These are phyloP conservation scores for Lucifuga dentata DNA, from an alignment of 2,113 vertebrate species.

Conservation along the genomic window DNA sequence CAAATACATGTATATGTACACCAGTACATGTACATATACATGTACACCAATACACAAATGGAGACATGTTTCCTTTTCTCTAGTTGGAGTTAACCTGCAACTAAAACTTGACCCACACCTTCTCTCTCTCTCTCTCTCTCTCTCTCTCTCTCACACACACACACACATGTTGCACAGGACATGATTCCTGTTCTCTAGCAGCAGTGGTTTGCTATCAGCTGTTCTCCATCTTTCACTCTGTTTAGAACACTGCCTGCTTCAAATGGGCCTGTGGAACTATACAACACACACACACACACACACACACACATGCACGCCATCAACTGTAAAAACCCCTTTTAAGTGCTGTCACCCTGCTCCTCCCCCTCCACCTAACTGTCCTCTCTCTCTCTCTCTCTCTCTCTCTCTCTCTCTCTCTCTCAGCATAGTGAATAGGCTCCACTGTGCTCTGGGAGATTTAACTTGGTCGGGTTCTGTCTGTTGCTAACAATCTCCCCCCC, in stretches of 20 bases:
- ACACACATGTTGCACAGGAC: constrained; percentile 2
- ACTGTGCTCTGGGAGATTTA: constrained; percentile 64
- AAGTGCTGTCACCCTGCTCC: constrained; percentile 45
- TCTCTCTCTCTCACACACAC: neutral
- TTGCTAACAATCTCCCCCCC: constrained; percentile 45
- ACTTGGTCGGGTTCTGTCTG: constrained; percentile 54
- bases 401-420: constrained; percentile 28
- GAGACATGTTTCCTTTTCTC: neutral
- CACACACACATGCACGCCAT: constrained; percentile 30
- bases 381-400: neutral
- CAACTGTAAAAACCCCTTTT: constrained; percentile 25
- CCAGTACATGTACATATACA: too few species aligned
- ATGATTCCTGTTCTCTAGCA: constrained; percentile 14
- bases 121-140: too few species aligned
- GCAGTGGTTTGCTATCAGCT: constrained; percentile 15
- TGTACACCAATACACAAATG: too few species aligned
- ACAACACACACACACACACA: constrained; percentile 24
- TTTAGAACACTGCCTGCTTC: constrained; percentile 27
- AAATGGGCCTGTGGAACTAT: constrained; percentile 15
- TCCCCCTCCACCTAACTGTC: constrained; percentile 10
- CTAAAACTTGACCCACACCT: too few species aligned
- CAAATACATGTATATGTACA: neutral
- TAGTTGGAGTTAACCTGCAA: constrained; percentile 11
- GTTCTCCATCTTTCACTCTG: constrained; percentile 28
- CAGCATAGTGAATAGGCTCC: constrained; percentile 53